Percentiles rank a stretch among this genome's conserved stretches.
Evolutionary conservation across 2,888 invertebrate genomes (phyloP).

Genomic region (Axea sp.): DNA sequence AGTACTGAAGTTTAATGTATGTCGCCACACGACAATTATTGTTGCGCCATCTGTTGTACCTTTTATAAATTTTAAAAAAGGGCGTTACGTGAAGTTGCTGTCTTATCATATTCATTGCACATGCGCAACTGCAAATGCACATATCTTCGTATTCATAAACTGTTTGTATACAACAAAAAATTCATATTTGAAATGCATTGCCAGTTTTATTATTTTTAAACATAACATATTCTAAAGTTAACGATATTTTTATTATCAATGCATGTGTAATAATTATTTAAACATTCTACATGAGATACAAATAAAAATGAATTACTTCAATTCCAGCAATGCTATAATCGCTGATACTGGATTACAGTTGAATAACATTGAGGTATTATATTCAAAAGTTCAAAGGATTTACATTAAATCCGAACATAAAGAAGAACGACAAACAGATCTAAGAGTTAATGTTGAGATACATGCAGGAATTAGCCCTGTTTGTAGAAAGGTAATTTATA

Average conservation of each 20-base stretch:
- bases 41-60: too few species aligned
- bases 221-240: too few species aligned
- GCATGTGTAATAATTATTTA: too few species aligned
- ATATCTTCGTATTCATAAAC: too few species aligned
- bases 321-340: constrained; percentile 65
- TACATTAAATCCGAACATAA: constrained; percentile 76
- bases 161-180: constrained; percentile 29
- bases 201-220: constrained; percentile 7
- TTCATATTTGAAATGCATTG: constrained; percentile 14
- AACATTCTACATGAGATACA: too few species aligned
- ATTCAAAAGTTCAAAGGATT: constrained; percentile 76
- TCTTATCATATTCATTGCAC: too few species aligned
- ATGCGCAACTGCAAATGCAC: too few species aligned
- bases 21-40: too few species aligned
- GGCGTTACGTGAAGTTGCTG: too few species aligned
- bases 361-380: constrained; percentile 77
- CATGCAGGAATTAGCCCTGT: constrained; percentile 78
- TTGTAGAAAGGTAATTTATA: constrained; percentile 74
- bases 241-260: too few species aligned
- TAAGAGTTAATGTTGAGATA: constrained; percentile 77
- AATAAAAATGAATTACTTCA: constrained; percentile 77
- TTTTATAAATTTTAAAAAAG: too few species aligned
- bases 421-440: constrained; percentile 76
- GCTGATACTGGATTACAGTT: constrained; percentile 75
- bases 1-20: too few species aligned